phyloP scores from a whole-genome alignment of 2,797 vertebrate species.

The Pseudochirops cupreus region DNA sequence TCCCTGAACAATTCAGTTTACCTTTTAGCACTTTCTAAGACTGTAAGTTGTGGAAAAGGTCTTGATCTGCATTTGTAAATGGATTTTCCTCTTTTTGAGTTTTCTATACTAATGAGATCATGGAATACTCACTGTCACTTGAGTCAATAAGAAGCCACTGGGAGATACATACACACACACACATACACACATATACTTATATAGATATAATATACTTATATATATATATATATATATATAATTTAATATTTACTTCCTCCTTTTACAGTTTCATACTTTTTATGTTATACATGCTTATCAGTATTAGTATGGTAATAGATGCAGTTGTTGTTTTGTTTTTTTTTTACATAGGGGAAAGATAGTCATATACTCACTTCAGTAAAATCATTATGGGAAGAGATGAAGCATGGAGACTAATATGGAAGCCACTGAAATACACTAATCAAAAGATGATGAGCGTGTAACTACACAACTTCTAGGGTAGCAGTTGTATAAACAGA shows the following conservation, averaged over 20 bases:
- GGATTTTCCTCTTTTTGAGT: neutral
- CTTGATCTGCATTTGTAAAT: neutral
- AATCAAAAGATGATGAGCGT: neutral
- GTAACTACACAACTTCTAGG: neutral
- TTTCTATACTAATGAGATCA: neutral
- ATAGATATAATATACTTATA: no score
- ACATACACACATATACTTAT: no score
- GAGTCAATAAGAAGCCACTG: neutral
- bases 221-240: no score
- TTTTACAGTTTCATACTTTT: neutral
- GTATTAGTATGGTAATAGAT: neutral
- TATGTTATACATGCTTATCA: neutral
- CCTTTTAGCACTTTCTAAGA: neutral
- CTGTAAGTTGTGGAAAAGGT: neutral
- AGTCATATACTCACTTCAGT: neutral
- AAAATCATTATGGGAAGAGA: neutral
- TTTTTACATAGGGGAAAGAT: neutral
- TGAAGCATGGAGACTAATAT: neutral
- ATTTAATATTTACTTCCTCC: neutral
- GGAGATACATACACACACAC: no score
- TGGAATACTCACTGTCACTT: neutral
- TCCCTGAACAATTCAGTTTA: neutral
- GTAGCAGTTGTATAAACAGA: neutral
- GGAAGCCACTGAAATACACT: neutral
- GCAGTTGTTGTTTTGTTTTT: neutral